Percentiles rank a stretch among this genome's conserved stretches.
These are phyloP conservation scores for Ctenomys sociabilis DNA, from an alignment of 2,113 vertebrate genomes.

Conservation along the genomic window DNA sequence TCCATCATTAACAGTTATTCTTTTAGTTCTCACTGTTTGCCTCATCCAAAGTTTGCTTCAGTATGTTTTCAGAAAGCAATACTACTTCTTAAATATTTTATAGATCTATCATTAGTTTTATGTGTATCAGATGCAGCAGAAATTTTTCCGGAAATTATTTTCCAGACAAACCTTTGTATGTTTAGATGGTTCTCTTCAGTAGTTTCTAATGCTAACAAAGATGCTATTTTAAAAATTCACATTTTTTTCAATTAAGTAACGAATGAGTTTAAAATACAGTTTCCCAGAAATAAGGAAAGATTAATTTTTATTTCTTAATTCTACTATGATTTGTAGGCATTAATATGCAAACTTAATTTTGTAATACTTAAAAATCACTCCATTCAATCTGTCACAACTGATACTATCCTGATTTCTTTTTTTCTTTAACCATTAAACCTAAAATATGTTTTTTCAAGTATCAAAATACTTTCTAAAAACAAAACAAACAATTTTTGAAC, in stretches of 20 bases:
- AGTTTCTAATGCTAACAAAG: background rate
- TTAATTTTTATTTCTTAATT: background rate
- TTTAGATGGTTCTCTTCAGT: background rate
- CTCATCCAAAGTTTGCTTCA: background rate
- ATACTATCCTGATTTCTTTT: background rate
- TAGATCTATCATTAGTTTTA: background rate
- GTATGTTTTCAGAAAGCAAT: background rate
- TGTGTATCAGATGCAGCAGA: background rate
- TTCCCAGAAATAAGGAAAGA: background rate
- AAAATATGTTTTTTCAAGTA: background rate
- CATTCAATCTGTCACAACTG: background rate
- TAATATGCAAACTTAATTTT: background rate
- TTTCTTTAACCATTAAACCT: background rate
- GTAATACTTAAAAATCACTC: background rate
- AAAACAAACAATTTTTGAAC: slow-evolving; percentile 2
- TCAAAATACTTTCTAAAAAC: background rate
- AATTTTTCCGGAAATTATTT: background rate
- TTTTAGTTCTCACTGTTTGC: background rate
- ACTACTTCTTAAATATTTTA: background rate
- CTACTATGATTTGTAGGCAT: background rate
- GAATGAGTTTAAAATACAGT: background rate
- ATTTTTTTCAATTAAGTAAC: background rate
- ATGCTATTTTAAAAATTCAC: background rate
- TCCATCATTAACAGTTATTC: background rate
- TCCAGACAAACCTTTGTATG: background rate